phyloP scores from a whole-genome alignment of 2,797 vertebrate species.

The Siniperca undulata region DNA sequence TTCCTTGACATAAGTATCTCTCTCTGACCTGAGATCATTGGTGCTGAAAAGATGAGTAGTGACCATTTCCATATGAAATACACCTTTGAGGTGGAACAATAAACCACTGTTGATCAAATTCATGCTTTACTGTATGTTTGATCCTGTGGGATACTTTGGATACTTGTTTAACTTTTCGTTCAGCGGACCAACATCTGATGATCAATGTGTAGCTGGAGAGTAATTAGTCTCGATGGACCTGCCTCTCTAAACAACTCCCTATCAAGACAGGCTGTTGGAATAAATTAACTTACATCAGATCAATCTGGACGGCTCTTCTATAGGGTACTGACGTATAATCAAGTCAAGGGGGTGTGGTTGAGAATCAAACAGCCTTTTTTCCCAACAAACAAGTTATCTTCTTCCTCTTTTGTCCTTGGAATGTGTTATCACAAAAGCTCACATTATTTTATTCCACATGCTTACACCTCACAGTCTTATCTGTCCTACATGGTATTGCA shows the following conservation, averaged over 20 bases:
- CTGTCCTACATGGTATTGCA: not conserved
- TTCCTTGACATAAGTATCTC: not conserved
- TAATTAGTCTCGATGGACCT: slow-evolving; percentile 78
- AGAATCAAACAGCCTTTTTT: slow-evolving; percentile 5
- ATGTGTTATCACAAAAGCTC: slow-evolving; percentile 14
- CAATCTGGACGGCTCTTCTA: slow-evolving; percentile 48
- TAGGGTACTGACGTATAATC: slow-evolving; percentile 54
- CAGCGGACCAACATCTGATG: slow-evolving; percentile 20
- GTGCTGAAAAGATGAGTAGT: slow-evolving; percentile 20
- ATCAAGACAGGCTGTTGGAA: slow-evolving; percentile 58
- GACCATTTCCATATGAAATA: not conserved
- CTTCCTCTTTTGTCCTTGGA: slow-evolving; percentile 8
- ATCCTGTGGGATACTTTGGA: slow-evolving; percentile 20
- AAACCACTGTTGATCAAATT: slow-evolving; percentile 3
- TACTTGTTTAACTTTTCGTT: slow-evolving; percentile 46
- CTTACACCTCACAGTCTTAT: not conserved
- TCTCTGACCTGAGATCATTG: not conserved
- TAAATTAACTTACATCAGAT: slow-evolving; percentile 66
- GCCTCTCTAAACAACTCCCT: slow-evolving; percentile 51
- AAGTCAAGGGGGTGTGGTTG: slow-evolving; percentile 6
- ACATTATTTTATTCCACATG: slow-evolving; percentile 15
- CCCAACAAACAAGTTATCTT: not conserved
- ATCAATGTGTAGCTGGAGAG: slow-evolving; percentile 66
- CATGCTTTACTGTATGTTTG: not conserved
- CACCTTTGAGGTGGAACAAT: not conserved